Base-by-base conservation (phyloP, 2,113 vertebrate species). In the Odontesthes bonariensis region DNA sequence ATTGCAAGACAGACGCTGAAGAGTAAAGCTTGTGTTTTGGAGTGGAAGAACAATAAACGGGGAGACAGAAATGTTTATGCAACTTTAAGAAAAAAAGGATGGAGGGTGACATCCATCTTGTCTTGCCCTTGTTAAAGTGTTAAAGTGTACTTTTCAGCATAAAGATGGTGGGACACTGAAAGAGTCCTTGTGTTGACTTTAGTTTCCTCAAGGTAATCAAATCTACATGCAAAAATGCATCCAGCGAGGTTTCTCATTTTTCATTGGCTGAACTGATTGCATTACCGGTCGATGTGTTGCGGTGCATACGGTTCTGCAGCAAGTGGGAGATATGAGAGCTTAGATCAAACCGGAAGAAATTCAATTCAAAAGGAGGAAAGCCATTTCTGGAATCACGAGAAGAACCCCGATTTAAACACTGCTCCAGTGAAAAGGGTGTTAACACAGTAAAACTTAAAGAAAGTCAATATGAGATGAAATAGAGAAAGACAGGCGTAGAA, bases 281-380 rank as follows among this genome's bases (percentile, higher is more conserved):
- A 17, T 20, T 56, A 27, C 32, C 10, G 32, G 8, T 51, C 57
- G 32, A 40, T 19, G 23, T 52, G 27, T 35, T 64, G 52, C 8
- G 6, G 60, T 57, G 47, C 42, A 57, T 78, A 52, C 53, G n/a
- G 33, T 44, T 52, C 27, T 13, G 22, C 69, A 20, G 55, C 59
- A 62, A 40, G 35, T 35, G 9, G 17, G 47, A 49, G 35, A 70
- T 17, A 42, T n/a, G 6, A 74, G 63, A 61, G 10, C 54, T 55
- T 23, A 66, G 13, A 46, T 22, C 32, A 23, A 53, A 74, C 64
- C 38, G 55, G 23, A 42, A 60, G 44, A 14, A 20, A 67, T 9
- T 63, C 14, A 72, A 65, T 8, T 33, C n/a, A 60, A 49, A 60
- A 54, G 59, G 3, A n/a, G 7, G 31, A 54, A 67, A 71, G 44